Evolutionary conservation across 2,113 vertebrate species (phyloP), one percentile per base, ranked within the genome.

Genomic region (Melanostigma gelatinosum): DNA sequence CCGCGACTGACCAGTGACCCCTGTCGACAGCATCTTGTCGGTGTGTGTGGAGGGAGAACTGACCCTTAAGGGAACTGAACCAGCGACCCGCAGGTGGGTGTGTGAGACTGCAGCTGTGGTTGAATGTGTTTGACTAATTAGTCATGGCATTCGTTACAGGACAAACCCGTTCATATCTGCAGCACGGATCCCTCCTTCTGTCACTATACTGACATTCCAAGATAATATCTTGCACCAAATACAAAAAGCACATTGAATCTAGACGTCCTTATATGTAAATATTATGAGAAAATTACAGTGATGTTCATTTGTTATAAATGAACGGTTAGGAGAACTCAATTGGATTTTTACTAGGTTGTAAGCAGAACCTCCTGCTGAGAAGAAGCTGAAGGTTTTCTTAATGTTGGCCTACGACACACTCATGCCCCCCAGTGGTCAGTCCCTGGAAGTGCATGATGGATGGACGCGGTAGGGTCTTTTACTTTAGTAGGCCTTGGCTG

Each of bases 391-490:
- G 22, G 3, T 8, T 44, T 6, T 40, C 1, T 20, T 34, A 2
- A 69, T 77, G 4, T 10, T 15, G 24, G 24, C 24, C 24, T 58
- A 1, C 24, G 66, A 60, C 75, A 27, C 90, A 15, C 52, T 54
- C 27, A 65, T 79, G 88, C 75, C 88, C 63, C 79, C 77, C 0
- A 22, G 67, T 36, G 90, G 85, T 1, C 72, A 38, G 1, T 6
- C 0, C 1, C 0, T 3, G 13, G 3, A 82, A 40, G 36, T 61
- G 65, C 84, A 65, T 0, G 1, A 29, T 64, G 24, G 24, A 16
- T 16, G 24, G 20, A 6, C 6, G 11, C 16, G 24, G 68, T 40
- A 5, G 5, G 55, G 38, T 55, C 12, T 10, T 38, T 38, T 24
- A n/a, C 11, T 54, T 9, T 22, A 3, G n/a, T 34, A 0, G 54